Evolutionary conservation across 2,113 vertebrate genomes (phyloP).

Genomic region (Phrynosoma platyrhinos): DNA sequence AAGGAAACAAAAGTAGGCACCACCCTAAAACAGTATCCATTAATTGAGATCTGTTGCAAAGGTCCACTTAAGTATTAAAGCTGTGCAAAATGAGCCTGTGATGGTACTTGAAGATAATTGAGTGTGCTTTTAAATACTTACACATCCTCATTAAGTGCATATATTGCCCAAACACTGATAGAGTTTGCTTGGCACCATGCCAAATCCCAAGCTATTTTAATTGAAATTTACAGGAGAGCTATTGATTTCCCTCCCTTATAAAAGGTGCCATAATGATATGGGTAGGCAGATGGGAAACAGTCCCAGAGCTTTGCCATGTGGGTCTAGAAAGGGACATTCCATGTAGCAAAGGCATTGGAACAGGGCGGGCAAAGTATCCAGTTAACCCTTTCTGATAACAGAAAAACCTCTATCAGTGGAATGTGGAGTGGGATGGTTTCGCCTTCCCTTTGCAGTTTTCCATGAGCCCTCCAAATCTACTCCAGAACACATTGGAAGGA

Average conservation of each 20-base stretch:
- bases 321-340: background rate
- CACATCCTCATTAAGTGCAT: constrained; percentile 30
- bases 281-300: constrained; percentile 6
- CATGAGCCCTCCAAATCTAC: background rate
- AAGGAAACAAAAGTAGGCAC: constrained; percentile 12
- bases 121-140: constrained; percentile 45
- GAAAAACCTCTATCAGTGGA: background rate
- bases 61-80: constrained; percentile 37
- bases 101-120: constrained; percentile 35
- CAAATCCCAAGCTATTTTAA: constrained; percentile 24
- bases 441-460: background rate
- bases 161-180: constrained; percentile 28
- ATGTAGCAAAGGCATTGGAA: background rate
- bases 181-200: constrained; percentile 20
- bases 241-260: constrained; percentile 10
- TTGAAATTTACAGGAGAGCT: constrained; percentile 34
- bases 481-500: background rate
- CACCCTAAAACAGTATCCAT: constrained; percentile 42
- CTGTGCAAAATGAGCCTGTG: constrained; percentile 28
- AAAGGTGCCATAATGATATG: constrained; percentile 7
- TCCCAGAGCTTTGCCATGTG: background rate
- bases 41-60: constrained; percentile 36
- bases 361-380: background rate
- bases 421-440: no score
- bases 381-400: background rate